Evolutionary conservation across 2,113 vertebrate genomes (phyloP).

Genomic region (Phoxinus phoxinus): DNA sequence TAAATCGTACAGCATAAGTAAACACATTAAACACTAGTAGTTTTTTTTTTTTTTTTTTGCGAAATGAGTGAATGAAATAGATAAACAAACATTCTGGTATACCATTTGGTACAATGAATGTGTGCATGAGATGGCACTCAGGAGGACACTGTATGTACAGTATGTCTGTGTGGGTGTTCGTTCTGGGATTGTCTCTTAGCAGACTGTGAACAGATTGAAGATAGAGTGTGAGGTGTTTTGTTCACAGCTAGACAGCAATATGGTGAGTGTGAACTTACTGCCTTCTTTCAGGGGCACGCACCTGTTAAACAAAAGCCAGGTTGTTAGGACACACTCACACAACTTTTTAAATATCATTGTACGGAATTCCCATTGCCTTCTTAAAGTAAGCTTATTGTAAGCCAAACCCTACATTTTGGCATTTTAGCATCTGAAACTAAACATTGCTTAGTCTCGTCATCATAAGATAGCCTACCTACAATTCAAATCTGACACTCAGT

Average conservation of each 20-base stretch:
- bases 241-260: constrained; percentile 31
- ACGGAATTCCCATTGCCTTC: neutral
- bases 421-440: neutral
- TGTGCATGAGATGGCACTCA: neutral
- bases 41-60: too few species aligned
- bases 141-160: neutral
- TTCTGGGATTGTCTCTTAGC: neutral
- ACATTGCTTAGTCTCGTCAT: neutral
- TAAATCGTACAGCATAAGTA: too few species aligned
- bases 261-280: constrained; percentile 34
- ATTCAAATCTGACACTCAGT: neutral
- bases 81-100: neutral
- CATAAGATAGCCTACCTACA: neutral
- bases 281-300: neutral
- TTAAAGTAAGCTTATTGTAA: neutral
- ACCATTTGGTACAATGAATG: neutral
- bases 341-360: neutral
- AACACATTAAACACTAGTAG: neutral
- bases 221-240: constrained; percentile 13
- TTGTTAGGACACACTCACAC: neutral
- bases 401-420: neutral
- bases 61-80: neutral
- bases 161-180: constrained; percentile 27
- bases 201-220: constrained; percentile 40
- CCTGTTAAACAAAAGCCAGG: neutral